Evolutionary conservation across 2,113 vertebrate species (phyloP).

Genomic region (Gallinago jamesoni): DNA sequence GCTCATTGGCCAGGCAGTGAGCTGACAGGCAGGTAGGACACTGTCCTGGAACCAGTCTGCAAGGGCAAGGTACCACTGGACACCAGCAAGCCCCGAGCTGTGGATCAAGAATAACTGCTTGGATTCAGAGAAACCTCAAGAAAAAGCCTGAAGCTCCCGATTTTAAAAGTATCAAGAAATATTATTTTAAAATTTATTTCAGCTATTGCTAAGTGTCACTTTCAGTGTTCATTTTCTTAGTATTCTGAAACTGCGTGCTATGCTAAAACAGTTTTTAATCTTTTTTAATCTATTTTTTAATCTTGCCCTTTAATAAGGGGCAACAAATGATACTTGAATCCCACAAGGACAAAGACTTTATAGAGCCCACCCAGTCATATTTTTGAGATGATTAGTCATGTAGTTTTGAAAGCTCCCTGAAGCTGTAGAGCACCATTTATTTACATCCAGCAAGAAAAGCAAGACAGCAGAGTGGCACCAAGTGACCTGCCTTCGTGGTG

Average conservation of each 20-base stretch:
- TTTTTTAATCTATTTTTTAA: neutral
- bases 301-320: neutral
- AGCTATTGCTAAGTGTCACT: neutral
- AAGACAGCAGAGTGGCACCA: neutral
- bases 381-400: neutral
- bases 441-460: neutral
- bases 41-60: neutral
- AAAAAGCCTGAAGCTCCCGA: neutral
- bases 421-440: neutral
- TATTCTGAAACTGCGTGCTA: neutral
- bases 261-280: neutral
- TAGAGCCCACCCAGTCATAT: neutral
- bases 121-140: neutral
- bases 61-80: neutral
- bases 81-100: accelerated
- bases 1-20: neutral
- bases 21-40: neutral
- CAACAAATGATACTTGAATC: neutral
- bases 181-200: neutral
- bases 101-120: neutral
- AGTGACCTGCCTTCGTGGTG: neutral
- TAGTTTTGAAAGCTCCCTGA: neutral
- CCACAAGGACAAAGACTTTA: neutral
- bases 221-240: neutral
- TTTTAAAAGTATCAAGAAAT: neutral